Evolutionary conservation across 2,888 invertebrate genomes (phyloP), one percentile per base, ranked within the genome.

Genomic region (Nymphalis polychloros): DNA sequence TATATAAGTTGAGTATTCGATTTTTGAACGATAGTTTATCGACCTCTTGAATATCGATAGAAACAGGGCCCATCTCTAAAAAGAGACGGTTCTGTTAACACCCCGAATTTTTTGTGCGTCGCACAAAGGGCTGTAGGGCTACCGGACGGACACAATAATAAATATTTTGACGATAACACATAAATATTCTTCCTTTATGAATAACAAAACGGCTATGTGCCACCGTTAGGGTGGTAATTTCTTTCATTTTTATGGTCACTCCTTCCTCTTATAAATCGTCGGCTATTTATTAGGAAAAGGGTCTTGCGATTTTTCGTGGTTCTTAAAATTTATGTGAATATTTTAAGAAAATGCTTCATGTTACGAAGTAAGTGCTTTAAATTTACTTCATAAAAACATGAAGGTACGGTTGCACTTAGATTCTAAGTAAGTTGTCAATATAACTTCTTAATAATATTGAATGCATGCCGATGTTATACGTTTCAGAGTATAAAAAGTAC

Each of bases 101-200:
- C 92, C 91, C 84, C 82, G 73, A 82, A 81, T 86, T 90, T 90
- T 90, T 87, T 79, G 79, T 81, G 75, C 78, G 86, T 89, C 89
- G 83, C 88, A 89, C 88, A 92, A 92, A 90, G 85, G 90, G 87
- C 88, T 87, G 82, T 82, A 84, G 85, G 86, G 88, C 87, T 85
- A 84, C 87, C 81, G 86, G 76, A 76, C 84, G 84, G 90, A 90
- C 88, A 86, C 88, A 90, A 89, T 91, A 92, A 92, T 92, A 92
- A 92, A 92, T 92, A 92, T 92, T 92, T 92, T 91, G 92, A 92
- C 90, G 89, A 92, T 92, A 91, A 88, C 84, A 84, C 90, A 91
- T 92, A 92, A 92, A 92, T 92, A 92, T 91, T 84, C 81, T 82
- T 82, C 86, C 84, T 91, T 90, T 92, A 92, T 92, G 92, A 92